These are phyloP conservation scores for Onthophagus sagittarius DNA, from an alignment of 2,888 invertebrate species.

Conservation along the genomic window DNA sequence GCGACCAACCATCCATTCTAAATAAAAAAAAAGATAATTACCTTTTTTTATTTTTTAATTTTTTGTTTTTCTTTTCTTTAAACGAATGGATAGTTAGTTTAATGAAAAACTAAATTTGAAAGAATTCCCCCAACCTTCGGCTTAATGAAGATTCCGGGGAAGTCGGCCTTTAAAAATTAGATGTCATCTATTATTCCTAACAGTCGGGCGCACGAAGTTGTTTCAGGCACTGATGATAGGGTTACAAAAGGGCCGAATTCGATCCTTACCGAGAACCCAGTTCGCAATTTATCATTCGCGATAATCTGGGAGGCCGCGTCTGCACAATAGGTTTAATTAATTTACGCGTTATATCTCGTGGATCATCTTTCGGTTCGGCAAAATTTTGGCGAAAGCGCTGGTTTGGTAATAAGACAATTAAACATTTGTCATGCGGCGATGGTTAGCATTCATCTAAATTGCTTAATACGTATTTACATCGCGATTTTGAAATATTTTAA, in stretches of 20 bases:
- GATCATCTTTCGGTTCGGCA: neutral
- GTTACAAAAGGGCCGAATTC: neutral
- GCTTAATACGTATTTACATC: too few species aligned
- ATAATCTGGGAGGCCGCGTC: conserved; percentile 7
- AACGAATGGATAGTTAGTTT: neutral
- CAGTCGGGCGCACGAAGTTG: neutral
- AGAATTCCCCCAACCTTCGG: neutral
- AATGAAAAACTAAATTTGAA: neutral
- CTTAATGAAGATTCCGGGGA: neutral
- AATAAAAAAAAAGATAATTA: too few species aligned
- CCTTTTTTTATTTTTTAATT: too few species aligned
- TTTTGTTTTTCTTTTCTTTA: too few species aligned
- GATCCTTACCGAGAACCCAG: conserved; percentile 1
- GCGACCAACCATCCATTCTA: too few species aligned
- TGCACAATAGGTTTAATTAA: conserved; percentile 10
- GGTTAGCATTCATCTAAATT: too few species aligned
- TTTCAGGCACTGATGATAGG: conserved; percentile 5
- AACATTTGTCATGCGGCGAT: neutral
- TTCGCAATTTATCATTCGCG: conserved; percentile 2
- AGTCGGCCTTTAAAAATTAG: too few species aligned
- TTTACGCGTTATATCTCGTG: neutral
- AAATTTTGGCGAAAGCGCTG: neutral
- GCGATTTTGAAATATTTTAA: too few species aligned
- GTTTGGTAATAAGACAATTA: neutral
- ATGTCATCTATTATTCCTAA: conserved; percentile 4